Conservation (phyloP, 2,797 vertebrate genomes). For the Muscicapa comitata region DNA sequence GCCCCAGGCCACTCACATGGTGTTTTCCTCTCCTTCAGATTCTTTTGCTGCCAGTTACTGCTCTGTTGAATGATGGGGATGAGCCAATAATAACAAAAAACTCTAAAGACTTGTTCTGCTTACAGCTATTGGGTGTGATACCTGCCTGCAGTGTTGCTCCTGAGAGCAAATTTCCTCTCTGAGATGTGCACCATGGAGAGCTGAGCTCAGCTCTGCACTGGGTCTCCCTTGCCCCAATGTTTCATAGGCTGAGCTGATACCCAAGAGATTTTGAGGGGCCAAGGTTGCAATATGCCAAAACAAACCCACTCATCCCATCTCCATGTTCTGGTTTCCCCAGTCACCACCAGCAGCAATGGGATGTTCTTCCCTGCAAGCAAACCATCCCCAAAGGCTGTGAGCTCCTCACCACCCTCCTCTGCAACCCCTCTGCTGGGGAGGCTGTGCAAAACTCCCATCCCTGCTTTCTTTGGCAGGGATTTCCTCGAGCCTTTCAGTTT, state of each 20-base stretch:
- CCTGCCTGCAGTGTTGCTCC: neutral
- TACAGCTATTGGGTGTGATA: neutral
- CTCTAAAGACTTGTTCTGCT: neutral
- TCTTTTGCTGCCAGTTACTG: neutral
- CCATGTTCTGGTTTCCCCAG: neutral
- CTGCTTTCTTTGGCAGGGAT: neutral
- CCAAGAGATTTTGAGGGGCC: accelerated
- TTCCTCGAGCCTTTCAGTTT: neutral
- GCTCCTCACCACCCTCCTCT: neutral
- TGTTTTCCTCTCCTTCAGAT: neutral
- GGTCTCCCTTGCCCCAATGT: accelerated
- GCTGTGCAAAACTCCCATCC: neutral
- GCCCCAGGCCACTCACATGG: accelerated
- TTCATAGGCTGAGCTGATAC: neutral
- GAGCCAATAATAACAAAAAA: neutral
- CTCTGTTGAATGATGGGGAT: neutral
- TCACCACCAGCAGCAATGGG: accelerated
- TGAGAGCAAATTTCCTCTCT: neutral
- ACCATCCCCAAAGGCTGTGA: neutral
- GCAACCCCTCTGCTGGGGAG: neutral
- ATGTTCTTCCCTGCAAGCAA: neutral
- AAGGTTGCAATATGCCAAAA: neutral
- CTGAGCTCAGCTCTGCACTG: neutral
- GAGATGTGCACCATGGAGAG: neutral
- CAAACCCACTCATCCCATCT: neutral